Percentiles rank a stretch among this genome's conserved stretches.
Evolutionary conservation across 2,888 invertebrate species (phyloP).

Genomic region (Leucoma salicis): DNA sequence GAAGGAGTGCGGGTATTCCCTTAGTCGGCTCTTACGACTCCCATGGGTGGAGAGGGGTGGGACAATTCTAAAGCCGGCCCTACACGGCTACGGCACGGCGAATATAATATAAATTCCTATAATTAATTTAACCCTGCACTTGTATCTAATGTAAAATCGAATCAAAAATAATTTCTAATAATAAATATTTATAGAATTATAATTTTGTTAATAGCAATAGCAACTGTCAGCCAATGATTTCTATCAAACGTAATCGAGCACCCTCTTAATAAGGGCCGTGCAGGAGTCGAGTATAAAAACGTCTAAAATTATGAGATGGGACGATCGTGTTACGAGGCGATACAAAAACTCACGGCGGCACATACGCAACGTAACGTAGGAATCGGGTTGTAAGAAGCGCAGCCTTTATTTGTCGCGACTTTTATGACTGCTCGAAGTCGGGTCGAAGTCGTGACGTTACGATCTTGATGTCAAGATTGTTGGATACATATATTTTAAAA

Average conservation of each 20-base stretch:
- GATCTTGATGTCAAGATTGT: neutral
- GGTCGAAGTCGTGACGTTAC: slow-evolving; percentile 30
- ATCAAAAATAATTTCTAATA: too few species aligned
- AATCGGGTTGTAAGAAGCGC: slow-evolving; percentile 36
- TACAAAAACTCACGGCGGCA: slow-evolving; percentile 55
- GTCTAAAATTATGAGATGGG: slow-evolving; percentile 72
- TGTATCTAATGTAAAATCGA: too few species aligned
- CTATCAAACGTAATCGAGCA: slow-evolving; percentile 51
- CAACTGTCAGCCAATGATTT: slow-evolving; percentile 50
- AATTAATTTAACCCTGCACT: too few species aligned
- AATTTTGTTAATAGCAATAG: slow-evolving; percentile 42
- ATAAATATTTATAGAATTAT: too few species aligned
- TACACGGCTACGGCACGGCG: too few species aligned
- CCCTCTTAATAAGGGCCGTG: slow-evolving; percentile 60
- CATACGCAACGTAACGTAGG: slow-evolving; percentile 49
- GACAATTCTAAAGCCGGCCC: too few species aligned
- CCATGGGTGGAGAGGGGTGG: too few species aligned
- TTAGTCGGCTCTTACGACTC: too few species aligned
- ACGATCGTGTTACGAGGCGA: slow-evolving; percentile 70
- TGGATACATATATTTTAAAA: too few species aligned
- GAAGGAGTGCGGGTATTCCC: too few species aligned
- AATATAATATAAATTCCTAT: too few species aligned
- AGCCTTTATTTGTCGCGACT: slow-evolving; percentile 36
- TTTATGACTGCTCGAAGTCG: slow-evolving; percentile 7
- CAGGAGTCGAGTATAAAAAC: slow-evolving; percentile 53